Percentiles rank a stretch among this genome's conserved stretches.
Conservation (phyloP, 23 tunicate genomes). For the Corella eumyota region DNA sequence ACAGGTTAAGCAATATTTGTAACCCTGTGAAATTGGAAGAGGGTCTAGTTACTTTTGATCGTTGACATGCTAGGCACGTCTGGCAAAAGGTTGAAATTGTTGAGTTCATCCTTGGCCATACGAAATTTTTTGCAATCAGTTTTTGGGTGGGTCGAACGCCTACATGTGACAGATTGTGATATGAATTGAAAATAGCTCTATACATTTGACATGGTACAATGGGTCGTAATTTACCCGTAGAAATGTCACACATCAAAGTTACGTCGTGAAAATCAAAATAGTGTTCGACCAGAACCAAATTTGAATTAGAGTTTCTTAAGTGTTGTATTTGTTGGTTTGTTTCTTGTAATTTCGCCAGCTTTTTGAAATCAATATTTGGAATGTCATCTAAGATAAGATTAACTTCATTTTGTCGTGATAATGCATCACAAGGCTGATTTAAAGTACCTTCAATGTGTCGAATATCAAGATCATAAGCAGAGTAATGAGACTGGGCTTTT, state of each 20-base stretch:
- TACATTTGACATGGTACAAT: background rate
- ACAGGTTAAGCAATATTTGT: background rate
- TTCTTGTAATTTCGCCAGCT: background rate
- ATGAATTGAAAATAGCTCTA: background rate
- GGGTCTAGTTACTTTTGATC: conserved; percentile 4
- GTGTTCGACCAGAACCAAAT: background rate
- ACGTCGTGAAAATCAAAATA: background rate
- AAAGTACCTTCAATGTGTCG: background rate
- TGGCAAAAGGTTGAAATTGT: background rate
- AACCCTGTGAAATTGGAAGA: conserved; percentile 6
- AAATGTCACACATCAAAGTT: background rate
- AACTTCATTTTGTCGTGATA: too few species aligned
- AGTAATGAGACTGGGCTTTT: background rate
- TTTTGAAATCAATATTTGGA: background rate
- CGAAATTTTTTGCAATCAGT: conserved; percentile 3
- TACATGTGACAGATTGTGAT: background rate
- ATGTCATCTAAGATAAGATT: background rate
- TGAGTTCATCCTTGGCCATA: conserved; percentile 4
- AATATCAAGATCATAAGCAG: background rate
- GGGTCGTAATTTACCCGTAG: background rate
- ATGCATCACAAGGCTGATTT: background rate
- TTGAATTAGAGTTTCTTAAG: background rate
- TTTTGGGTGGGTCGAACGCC: background rate
- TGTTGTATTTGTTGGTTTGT: background rate
- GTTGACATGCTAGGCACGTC: background rate